phyloP scores from a whole-genome alignment of 64 coral and sea anemone species.

The Montipora sp. region DNA sequence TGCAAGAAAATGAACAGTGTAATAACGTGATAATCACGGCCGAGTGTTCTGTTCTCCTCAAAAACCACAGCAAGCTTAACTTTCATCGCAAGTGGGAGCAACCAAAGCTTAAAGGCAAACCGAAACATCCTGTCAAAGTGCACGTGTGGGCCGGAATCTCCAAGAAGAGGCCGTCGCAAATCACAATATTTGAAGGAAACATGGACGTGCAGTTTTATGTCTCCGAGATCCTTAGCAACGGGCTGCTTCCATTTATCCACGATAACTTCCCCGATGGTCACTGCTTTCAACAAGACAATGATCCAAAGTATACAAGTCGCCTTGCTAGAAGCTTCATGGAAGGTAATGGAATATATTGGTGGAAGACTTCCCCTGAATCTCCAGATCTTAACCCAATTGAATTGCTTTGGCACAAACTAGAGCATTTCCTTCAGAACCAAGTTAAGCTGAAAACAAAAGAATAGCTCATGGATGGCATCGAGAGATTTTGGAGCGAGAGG shows the following conservation, averaged over 20 bases:
- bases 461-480: background rate
- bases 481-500: background rate
- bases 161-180: background rate
- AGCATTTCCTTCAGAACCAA: background rate
- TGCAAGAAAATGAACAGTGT: background rate
- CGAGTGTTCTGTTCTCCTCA: background rate
- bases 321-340: background rate
- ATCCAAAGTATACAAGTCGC: constrained; percentile 13
- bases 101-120: background rate
- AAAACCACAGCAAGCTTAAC: constrained; percentile 1
- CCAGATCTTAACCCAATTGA: background rate
- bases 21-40: background rate
- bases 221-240: background rate
- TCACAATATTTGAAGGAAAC: background rate
- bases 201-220: constrained; percentile 8
- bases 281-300: constrained; percentile 43
- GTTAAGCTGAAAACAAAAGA: background rate
- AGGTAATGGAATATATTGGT: background rate
- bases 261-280: background rate
- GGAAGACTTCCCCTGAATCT: background rate
- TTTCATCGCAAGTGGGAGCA: constrained; percentile 36
- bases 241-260: background rate
- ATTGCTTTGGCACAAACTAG: background rate
- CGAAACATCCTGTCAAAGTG: constrained; percentile 1
- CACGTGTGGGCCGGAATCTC: constrained; percentile 23